These are phyloP conservation scores for Cavia aperea DNA, from an alignment of 2,113 vertebrate genomes.

Conservation along the genomic window DNA sequence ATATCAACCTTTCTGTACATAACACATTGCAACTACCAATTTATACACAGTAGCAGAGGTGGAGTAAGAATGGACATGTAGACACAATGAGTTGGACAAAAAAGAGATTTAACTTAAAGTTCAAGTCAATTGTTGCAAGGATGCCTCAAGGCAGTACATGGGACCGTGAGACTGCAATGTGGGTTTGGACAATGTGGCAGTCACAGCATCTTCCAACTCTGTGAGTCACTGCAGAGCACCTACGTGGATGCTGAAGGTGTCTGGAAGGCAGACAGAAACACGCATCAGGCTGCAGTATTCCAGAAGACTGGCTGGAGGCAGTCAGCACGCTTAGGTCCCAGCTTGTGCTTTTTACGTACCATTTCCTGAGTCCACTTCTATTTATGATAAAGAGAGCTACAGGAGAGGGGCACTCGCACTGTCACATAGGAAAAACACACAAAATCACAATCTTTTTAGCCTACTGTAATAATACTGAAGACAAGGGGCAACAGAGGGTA, in stretches of 20 bases:
- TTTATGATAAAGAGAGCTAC: neutral
- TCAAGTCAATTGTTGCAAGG: neutral
- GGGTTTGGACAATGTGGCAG: too few relatives aligned
- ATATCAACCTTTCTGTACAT: neutral
- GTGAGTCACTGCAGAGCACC: neutral
- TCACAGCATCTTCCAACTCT: neutral
- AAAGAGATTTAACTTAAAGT: neutral
- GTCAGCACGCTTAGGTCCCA: neutral
- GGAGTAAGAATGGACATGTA: neutral
- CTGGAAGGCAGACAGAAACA: neutral
- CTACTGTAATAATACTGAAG: neutral
- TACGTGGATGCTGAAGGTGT: neutral
- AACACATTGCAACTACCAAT: neutral
- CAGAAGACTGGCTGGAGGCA: neutral
- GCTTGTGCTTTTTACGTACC: neutral
- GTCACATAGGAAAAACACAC: neutral
- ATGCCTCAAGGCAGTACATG: neutral
- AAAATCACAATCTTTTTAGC: neutral
- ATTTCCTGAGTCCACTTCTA: neutral
- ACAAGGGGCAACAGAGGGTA: neutral
- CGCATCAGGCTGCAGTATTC: rapidly evolving
- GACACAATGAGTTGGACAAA: neutral
- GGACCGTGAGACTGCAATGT: neutral
- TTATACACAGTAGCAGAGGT: neutral
- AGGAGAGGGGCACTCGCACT: neutral